Percentiles rank a stretch among this genome's conserved stretches.
phyloP scores from a whole-genome alignment of 30 jellyfish, hydroid and myxozoan genomes.

The Aurelia coerulea region DNA sequence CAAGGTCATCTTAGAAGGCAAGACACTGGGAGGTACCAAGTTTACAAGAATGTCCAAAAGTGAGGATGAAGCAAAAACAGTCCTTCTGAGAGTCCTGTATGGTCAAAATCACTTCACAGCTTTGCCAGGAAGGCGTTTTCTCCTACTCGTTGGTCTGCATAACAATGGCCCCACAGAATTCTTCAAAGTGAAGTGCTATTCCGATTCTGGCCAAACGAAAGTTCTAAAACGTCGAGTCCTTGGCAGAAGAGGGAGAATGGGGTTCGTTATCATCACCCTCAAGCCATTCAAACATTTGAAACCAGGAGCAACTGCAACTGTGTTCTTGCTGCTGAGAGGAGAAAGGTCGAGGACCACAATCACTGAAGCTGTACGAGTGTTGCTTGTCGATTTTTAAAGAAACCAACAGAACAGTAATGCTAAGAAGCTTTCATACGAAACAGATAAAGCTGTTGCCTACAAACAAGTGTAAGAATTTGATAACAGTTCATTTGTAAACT shows the following conservation, averaged over 20 bases:
- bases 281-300: constrained; percentile 10
- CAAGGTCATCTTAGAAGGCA: constrained; percentile 55
- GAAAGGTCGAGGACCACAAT: constrained; percentile 29
- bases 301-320: constrained; percentile 36
- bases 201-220: constrained; percentile 33
- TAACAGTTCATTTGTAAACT: too few relatives aligned
- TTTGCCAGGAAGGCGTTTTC: constrained; percentile 39
- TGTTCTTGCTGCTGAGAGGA: constrained; percentile 34
- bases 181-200: constrained; percentile 48
- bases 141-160: constrained; percentile 55
- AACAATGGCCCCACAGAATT: constrained; percentile 53
- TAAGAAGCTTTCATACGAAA: too few relatives aligned
- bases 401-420: too few relatives aligned
- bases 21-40: constrained; percentile 50
- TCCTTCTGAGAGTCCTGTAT: constrained; percentile 41
- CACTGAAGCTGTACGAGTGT: constrained; percentile 41
- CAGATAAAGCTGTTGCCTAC: too few relatives aligned
- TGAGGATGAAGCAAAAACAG: constrained; percentile 50
- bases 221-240: constrained; percentile 40
- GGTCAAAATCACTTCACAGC: constrained; percentile 69
- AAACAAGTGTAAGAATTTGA: too few relatives aligned
- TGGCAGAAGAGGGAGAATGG: constrained; percentile 65
- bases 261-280: constrained; percentile 41
- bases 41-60: constrained; percentile 57
- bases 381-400: neutral